These are phyloP conservation scores for Sebastes trivittatus DNA, from an alignment of 2,797 vertebrate genomes.

Conservation along the genomic window DNA sequence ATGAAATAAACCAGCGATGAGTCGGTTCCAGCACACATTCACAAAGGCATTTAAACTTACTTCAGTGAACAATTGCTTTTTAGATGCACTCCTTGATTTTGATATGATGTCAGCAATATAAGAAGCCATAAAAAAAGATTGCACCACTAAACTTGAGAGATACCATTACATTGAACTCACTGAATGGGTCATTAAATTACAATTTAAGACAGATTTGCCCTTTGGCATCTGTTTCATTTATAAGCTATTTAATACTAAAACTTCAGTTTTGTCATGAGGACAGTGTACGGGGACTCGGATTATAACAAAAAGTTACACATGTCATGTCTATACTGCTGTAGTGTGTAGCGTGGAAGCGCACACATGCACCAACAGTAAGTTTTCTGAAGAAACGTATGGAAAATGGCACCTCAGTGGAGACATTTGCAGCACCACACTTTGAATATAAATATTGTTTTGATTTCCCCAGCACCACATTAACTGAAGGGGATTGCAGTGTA, in stretches of 20 bases:
- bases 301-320: background rate
- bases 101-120: background rate
- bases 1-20: background rate
- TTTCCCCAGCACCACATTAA: constrained; percentile 8
- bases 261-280: background rate
- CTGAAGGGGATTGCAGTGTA: background rate
- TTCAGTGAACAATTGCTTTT: background rate
- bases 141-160: background rate
- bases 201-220: background rate
- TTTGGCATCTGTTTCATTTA: background rate
- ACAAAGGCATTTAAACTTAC: background rate
- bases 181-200: background rate
- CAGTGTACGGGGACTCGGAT: background rate
- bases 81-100: background rate
- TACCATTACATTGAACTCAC: background rate
- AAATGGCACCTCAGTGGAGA: background rate
- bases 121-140: background rate
- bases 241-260: background rate
- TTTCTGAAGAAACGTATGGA: background rate
- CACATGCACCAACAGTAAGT: background rate
- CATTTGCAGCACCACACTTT: background rate
- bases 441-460: constrained; percentile 4
- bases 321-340: background rate
- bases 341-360: too few species aligned
- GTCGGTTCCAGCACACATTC: background rate